Evolutionary conservation across 2,797 vertebrate species (phyloP), one percentile per base, ranked within the genome.

Genomic region (Hyperoplus lanceolatus): DNA sequence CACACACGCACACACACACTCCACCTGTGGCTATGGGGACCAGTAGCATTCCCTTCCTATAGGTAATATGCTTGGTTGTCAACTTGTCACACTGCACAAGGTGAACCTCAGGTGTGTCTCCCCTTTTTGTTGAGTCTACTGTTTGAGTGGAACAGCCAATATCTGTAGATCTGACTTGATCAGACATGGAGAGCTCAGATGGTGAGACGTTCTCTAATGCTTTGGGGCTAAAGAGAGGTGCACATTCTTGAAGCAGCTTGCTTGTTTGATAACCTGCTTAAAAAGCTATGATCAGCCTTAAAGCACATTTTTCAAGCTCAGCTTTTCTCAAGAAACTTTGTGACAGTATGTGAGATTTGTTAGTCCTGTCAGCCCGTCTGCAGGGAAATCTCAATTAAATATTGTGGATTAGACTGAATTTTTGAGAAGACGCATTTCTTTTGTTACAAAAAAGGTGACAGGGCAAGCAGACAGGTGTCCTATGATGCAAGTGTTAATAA

Each of bases 341-440:
- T 60, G 65, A 42, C 21, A 84, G 8, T 39, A 75, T 0, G 8
- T 80, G 63, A 46, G 61, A 66, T 16, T 75, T 74, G 0, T 82
- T 70, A 16, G 49, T 66, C 57, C 72, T 79, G 41, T 70, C 81
- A 1, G 45, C 56, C 50, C 61, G 71, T 43, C 71, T 71, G 10
- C 49, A 70, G 3, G 66, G 60, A 13, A 63, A 73, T 12, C 11
- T 0, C n/a, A 83, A 73, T 4, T 5, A 78, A 70, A 63, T 84
- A 21, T 21, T 21, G 65, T 67, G 74, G 78, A 75, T 75, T n/a
- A 51, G 70, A 81, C 15, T 69, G 74, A 18, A 61, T 42, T 76
- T 81, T 21, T 48, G 81, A 56, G 5, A 76, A 79, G 42, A 55
- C 1, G 41, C 80, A 73, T n/a, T 36, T 48, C 38, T 64, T 75